phyloP scores from a whole-genome alignment of 2,888 invertebrate genomes.

The Andrena fulva region DNA sequence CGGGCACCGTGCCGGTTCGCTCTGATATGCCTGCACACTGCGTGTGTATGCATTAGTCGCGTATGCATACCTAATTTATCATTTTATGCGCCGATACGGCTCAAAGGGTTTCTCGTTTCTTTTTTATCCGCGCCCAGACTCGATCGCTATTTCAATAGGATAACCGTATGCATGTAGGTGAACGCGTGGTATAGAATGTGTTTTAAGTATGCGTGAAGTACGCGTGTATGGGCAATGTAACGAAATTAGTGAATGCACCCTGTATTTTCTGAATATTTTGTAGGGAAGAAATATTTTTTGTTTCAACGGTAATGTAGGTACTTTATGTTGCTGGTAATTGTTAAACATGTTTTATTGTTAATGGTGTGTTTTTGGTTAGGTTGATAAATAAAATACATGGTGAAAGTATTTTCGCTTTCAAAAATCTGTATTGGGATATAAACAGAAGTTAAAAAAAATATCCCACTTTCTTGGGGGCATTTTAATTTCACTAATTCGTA shows the following conservation, averaged over 20 bases:
- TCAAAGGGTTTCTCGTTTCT: slow-evolving; percentile 40
- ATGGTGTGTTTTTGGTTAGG: too few relatives aligned
- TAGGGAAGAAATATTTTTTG: too few relatives aligned
- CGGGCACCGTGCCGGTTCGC: slow-evolving; percentile 52
- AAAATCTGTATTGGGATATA: too few relatives aligned
- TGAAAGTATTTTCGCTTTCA: too few relatives aligned
- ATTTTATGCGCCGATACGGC: slow-evolving; percentile 69
- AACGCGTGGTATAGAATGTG: not conserved
- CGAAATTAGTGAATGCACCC: not conserved
- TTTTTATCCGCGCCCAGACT: slow-evolving; percentile 28
- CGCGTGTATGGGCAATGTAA: not conserved
- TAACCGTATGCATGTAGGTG: not conserved
- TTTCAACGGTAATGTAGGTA: too few relatives aligned
- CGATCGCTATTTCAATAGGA: slow-evolving; percentile 35
- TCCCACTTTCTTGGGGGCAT: too few relatives aligned
- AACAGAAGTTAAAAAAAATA: too few relatives aligned
- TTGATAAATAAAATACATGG: too few relatives aligned
- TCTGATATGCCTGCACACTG: slow-evolving; percentile 48
- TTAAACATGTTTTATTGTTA: too few relatives aligned
- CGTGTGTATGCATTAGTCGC: slow-evolving; percentile 70
- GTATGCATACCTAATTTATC: slow-evolving; percentile 76
- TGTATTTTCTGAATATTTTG: not conserved
- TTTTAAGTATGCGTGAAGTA: not conserved
- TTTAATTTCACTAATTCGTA: too few relatives aligned
- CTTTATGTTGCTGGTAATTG: too few relatives aligned